phyloP scores from a whole-genome alignment of 1,140 invertebrate genomes.

The Sycophaga agraensis region DNA sequence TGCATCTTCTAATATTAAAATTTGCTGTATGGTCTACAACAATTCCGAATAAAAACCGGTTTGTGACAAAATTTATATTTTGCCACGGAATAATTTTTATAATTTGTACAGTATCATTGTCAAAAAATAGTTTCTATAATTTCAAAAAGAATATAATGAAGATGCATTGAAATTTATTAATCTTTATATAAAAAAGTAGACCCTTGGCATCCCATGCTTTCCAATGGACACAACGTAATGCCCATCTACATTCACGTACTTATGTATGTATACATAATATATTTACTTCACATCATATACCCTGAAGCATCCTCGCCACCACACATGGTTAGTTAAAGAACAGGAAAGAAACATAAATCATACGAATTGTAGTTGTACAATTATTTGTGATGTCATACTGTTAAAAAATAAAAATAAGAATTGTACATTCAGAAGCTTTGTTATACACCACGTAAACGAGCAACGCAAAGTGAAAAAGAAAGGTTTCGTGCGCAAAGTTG shows the following conservation, averaged over 20 bases:
- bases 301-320: conserved; percentile 16
- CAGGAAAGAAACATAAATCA: conserved; percentile 8
- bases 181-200: too few relatives aligned
- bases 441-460: conserved; percentile 31
- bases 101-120: too few relatives aligned
- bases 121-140: too few relatives aligned
- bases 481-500: conserved; percentile 38
- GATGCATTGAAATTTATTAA: too few relatives aligned
- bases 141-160: too few relatives aligned
- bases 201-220: conserved; percentile 8
- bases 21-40: too few relatives aligned
- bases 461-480: conserved; percentile 29
- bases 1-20: too few relatives aligned
- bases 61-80: too few relatives aligned
- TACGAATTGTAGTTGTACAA: neutral
- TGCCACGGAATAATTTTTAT: too few relatives aligned
- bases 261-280: neutral
- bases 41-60: too few relatives aligned
- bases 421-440: conserved; percentile 14
- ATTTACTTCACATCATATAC: conserved; percentile 7
- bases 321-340: conserved; percentile 6
- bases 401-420: neutral
- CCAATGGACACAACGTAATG: neutral
- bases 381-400: too few relatives aligned
- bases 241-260: neutral